Percentiles rank a stretch among this genome's conserved stretches.
Evolutionary conservation across 2,113 vertebrate genomes (phyloP).

Genomic region (Rhodinocichla rosea): DNA sequence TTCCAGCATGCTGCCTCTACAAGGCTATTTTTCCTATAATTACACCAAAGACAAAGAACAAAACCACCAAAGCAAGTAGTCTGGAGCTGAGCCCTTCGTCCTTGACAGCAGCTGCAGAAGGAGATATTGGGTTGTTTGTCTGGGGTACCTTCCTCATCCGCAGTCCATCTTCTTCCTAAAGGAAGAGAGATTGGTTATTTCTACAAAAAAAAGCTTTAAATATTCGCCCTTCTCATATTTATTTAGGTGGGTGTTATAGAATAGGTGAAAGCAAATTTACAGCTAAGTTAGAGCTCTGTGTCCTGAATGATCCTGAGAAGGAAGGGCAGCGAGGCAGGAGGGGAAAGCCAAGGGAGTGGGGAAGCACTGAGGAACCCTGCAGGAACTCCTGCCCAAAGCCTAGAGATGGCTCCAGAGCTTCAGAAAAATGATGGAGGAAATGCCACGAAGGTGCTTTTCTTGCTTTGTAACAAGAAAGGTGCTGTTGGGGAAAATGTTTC

Average conservation of each 20-base stretch:
- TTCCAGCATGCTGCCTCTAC: constrained; percentile 87
- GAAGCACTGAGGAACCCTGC: not conserved
- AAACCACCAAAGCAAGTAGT: constrained; percentile 85
- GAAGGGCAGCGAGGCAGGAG: not conserved
- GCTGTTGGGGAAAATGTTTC: not conserved
- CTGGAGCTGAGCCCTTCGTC: constrained; percentile 89
- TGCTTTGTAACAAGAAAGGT: not conserved
- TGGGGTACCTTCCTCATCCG: constrained; percentile 89
- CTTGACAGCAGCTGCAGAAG: constrained; percentile 73
- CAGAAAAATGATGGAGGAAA: not conserved
- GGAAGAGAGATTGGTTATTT: not conserved
- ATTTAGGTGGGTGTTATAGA: not conserved
- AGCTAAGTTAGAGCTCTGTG: not conserved
- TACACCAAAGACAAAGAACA: constrained; percentile 94
- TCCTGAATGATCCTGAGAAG: not conserved
- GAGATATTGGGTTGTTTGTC: constrained; percentile 79
- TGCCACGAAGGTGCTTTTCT: not conserved
- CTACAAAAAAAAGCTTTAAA: not conserved
- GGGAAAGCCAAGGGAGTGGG: not conserved
- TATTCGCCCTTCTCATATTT: not conserved
- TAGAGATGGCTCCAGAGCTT: not conserved
- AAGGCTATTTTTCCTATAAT: constrained; percentile 95
- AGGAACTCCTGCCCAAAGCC: not conserved
- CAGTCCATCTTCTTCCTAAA: constrained; percentile 91
- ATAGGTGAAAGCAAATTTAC: not conserved